Base-by-base conservation (phyloP, 2,888 invertebrate species). In the Corbicula japonica region DNA sequence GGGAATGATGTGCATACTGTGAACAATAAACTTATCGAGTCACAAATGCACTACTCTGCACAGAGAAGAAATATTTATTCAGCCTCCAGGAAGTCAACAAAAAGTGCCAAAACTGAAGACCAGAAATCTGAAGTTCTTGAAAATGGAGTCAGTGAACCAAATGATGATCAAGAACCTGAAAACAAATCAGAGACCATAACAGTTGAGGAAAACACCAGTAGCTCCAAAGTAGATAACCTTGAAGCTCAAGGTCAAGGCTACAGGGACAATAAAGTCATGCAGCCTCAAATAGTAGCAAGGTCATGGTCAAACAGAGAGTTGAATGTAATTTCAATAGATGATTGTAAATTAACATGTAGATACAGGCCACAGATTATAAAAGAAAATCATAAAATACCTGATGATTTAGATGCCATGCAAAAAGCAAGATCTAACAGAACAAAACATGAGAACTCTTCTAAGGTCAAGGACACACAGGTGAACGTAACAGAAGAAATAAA, bases 291-390 rank as follows among this genome's bases (percentile, higher is more conserved):
- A 28, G 76, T 83, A 1, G 76, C 82, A 32, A 70, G 88, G 23
- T 90, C 88, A 46, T 82, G 70, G 50, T 89, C 89, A 32, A 90
- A 90, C 65, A 74, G 73, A 68, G 85, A 89, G 70, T 66, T 90
- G 5, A 88, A 89, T 76, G 85, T 89, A 0, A 85, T 89, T 18
- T 86, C 90, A 12, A 88, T 89, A n/a, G 90, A 90, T 66, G 90
- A 90, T 76, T 90, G 90, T 69, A 89, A 88, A 73, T 73, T 87
- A 44, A 75, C 82, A 15, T 82, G 85, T 66, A 70, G 87, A 32
- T 87, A 87, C 63, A 73, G 83, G 62, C 82, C 81, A 80, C 80
- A 83, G 71, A 63, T 74, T 56, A 72, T 75, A 52, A 73, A 76
- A 66, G 80, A 80, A 76, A 74, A 66, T 48, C 71, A 66, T 30